Percentiles rank a stretch among this genome's conserved stretches.
phyloP scores from a whole-genome alignment of 2,113 vertebrate genomes.

The Ophthalmolycus amberensis region DNA sequence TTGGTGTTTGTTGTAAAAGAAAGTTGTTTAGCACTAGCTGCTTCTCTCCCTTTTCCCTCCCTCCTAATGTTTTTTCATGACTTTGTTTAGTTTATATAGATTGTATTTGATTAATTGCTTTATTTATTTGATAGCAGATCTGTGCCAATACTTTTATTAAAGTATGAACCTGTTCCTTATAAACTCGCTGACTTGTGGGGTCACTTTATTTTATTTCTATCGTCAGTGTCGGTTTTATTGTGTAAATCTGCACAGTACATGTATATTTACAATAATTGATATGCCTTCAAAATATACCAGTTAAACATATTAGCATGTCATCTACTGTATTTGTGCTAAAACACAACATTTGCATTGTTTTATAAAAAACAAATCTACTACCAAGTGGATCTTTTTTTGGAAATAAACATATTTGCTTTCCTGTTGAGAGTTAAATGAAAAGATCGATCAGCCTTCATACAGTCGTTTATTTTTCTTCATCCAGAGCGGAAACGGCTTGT shows the following conservation, averaged over 20 bases:
- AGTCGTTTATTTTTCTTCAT: not conserved
- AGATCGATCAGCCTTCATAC: not conserved
- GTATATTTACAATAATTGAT: not conserved
- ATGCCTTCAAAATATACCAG: not conserved
- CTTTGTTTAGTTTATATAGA: slow-evolving; percentile 85
- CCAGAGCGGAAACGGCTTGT: not conserved
- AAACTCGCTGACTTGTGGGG: slow-evolving; percentile 38
- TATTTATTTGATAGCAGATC: slow-evolving; percentile 90
- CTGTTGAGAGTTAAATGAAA: not conserved
- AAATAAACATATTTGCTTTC: not conserved
- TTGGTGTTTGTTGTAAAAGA: slow-evolving; percentile 67
- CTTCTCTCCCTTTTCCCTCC: slow-evolving; percentile 4
- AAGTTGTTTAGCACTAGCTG: slow-evolving; percentile 61
- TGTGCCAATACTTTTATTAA: slow-evolving; percentile 86
- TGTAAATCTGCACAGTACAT: not conserved
- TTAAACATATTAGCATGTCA: not conserved
- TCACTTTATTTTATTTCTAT: slow-evolving; percentile 5
- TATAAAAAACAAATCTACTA: not conserved
- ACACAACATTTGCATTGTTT: not conserved
- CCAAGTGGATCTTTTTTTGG: not conserved
- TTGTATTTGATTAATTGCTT: slow-evolving; percentile 86
- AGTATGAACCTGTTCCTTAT: slow-evolving; percentile 77
- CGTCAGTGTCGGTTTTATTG: not conserved
- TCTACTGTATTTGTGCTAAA: not conserved
- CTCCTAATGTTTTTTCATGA: slow-evolving; percentile 54